A percentile compares a stretch with the other conserved stretches of the same genome.
These are phyloP conservation scores for Darevskia mixta DNA, from an alignment of 2,797 vertebrate species.

Conservation along the genomic window DNA sequence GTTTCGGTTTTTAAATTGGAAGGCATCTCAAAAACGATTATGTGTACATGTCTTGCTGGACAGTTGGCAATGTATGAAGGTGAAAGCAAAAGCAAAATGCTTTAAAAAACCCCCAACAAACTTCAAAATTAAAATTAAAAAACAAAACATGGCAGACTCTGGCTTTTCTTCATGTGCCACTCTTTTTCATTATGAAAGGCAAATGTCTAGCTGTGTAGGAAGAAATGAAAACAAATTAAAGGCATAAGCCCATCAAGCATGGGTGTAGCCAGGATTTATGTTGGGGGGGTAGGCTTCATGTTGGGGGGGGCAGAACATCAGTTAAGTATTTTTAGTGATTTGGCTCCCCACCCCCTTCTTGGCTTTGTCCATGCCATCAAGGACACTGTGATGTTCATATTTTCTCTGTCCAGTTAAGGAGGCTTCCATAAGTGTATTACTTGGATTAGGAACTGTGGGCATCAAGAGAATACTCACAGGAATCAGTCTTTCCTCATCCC, in stretches of 20 bases:
- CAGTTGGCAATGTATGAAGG: background rate
- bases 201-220: background rate
- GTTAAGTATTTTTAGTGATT: too few species aligned
- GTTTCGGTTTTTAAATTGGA: background rate
- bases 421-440: background rate
- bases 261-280: too few species aligned
- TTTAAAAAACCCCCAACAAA: background rate
- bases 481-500: background rate
- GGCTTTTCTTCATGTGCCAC: background rate
- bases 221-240: background rate
- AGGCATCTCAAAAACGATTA: background rate
- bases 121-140: background rate
- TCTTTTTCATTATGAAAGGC: background rate
- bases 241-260: background rate
- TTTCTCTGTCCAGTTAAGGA: background rate
- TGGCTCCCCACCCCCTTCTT: too few species aligned
- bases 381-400: background rate
- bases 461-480: background rate
- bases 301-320: too few species aligned
- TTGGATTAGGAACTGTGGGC: background rate
- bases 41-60: background rate
- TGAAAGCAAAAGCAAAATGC: background rate
- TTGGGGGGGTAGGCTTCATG: too few species aligned
- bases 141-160: background rate
- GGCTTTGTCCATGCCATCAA: background rate